Percentiles rank a stretch among this genome's conserved stretches.
Conservation (phyloP, 2,888 invertebrate genomes). For the Thumatha senex region DNA sequence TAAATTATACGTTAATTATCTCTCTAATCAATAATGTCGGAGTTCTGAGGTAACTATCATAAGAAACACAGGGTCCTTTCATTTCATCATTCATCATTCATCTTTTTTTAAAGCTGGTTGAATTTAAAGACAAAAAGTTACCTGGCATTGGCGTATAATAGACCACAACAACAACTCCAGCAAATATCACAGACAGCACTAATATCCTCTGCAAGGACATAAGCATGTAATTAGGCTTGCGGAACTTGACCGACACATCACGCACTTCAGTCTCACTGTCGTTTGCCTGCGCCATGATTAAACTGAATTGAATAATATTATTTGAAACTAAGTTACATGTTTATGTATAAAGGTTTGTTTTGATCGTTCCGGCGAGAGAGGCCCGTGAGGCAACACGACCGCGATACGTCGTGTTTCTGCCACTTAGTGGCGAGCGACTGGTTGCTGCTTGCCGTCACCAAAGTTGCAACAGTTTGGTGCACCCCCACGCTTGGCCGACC, state of each 20-base stretch:
- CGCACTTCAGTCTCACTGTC: slow-evolving; percentile 40
- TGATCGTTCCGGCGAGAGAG: slow-evolving; percentile 25
- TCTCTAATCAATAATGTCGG: too few relatives aligned
- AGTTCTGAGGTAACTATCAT: too few relatives aligned
- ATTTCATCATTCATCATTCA: too few relatives aligned
- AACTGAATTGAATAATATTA: slow-evolving; percentile 2
- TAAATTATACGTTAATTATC: too few relatives aligned
- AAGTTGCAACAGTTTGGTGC: slow-evolving; percentile 49
- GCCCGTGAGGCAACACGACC: slow-evolving; percentile 51
- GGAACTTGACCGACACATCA: slow-evolving; percentile 41
- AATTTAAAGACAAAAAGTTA: slow-evolving; percentile 46
- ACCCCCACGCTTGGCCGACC: slow-evolving; percentile 34
- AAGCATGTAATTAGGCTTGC: slow-evolving; percentile 80
- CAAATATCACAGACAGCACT: slow-evolving; percentile 85
- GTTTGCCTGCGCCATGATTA: slow-evolving; percentile 67
- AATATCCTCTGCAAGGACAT: slow-evolving; percentile 86
- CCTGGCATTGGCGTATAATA: slow-evolving; percentile 89
- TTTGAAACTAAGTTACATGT: slow-evolving; percentile 41
- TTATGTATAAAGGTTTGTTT: slow-evolving; percentile 31
- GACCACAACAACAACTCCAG: slow-evolving; percentile 87
- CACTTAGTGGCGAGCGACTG: slow-evolving; percentile 73
- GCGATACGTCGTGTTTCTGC: slow-evolving; percentile 66
- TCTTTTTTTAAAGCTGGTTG: too few relatives aligned
- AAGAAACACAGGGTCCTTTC: too few relatives aligned
- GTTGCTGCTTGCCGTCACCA: slow-evolving; percentile 37